These are phyloP conservation scores for Lamellibrachia luymesi DNA, from an alignment of 1,140 invertebrate species.

Conservation along the genomic window DNA sequence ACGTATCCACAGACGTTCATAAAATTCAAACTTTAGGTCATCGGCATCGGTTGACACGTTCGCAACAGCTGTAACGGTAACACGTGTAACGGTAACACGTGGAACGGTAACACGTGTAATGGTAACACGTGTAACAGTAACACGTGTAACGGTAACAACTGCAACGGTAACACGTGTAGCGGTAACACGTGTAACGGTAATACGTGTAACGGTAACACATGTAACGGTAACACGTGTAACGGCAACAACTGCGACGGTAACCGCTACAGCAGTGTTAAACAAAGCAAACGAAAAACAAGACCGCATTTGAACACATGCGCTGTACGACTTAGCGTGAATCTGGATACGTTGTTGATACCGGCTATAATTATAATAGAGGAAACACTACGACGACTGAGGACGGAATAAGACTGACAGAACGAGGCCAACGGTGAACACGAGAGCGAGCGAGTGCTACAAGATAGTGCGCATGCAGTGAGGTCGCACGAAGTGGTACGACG, in stretches of 20 bases:
- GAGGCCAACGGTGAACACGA: background rate
- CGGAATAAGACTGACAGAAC: background rate
- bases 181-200: no score
- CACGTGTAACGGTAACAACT: no score
- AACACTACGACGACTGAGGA: background rate
- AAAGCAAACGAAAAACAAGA: no score
- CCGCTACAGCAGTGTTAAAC: no score
- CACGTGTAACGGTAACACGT: background rate
- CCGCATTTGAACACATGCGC: background rate
- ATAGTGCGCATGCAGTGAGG: background rate
- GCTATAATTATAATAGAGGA: background rate
- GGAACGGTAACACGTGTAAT: no score
- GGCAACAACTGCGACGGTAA: no score
- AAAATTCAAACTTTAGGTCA: background rate
- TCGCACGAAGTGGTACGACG: background rate
- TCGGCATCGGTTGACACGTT: background rate
- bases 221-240: no score
- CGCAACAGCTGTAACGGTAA: background rate
- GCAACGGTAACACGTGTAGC: no score
- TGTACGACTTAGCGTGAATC: background rate
- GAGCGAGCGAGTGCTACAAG: background rate
- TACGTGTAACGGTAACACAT: no score
- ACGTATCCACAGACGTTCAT: background rate
- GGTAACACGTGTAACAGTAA: no score
- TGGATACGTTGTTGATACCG: background rate